These are phyloP conservation scores for Australoheros scitulus DNA, from an alignment of 2,113 vertebrate genomes.

Conservation along the genomic window DNA sequence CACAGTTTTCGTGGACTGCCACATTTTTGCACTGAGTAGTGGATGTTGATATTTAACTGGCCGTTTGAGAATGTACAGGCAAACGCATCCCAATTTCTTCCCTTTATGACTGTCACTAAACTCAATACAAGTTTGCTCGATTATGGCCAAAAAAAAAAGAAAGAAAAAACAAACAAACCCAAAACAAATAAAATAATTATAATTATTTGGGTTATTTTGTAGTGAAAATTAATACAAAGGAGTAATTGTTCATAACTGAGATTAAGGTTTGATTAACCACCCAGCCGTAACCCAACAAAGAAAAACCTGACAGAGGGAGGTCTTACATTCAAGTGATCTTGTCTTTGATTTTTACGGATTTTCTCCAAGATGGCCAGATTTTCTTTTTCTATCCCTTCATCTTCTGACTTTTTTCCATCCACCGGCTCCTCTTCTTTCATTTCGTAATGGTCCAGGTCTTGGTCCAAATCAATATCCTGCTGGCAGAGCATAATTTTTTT, in stretches of 20 bases:
- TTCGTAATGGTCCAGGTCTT: slow-evolving; percentile 87
- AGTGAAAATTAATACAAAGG: background rate
- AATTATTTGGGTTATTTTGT: background rate
- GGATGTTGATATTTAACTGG: background rate
- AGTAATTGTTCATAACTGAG: background rate
- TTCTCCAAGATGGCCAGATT: slow-evolving; percentile 97
- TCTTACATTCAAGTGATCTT: slow-evolving; percentile 98
- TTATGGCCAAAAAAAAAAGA: background rate
- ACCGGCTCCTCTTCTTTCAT: slow-evolving; percentile 98
- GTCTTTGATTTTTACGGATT: slow-evolving; percentile 98
- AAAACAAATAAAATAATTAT: background rate
- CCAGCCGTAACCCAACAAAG: too few relatives aligned
- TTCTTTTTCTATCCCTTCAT: slow-evolving; percentile 98
- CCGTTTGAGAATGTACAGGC: background rate
- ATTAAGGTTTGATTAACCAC: background rate
- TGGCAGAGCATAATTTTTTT: slow-evolving; percentile 32
- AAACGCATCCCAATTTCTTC: background rate
- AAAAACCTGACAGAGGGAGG: slow-evolving; percentile 32
- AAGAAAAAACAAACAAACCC: too few relatives aligned
- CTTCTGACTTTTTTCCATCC: slow-evolving; percentile 94
- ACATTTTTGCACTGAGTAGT: background rate
- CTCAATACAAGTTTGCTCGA: background rate
- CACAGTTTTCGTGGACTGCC: background rate
- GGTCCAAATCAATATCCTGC: slow-evolving; percentile 87
- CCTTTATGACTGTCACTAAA: background rate